phyloP scores from a whole-genome alignment of 1,140 invertebrate species.

The Bursaphelenchus mucronatus region DNA sequence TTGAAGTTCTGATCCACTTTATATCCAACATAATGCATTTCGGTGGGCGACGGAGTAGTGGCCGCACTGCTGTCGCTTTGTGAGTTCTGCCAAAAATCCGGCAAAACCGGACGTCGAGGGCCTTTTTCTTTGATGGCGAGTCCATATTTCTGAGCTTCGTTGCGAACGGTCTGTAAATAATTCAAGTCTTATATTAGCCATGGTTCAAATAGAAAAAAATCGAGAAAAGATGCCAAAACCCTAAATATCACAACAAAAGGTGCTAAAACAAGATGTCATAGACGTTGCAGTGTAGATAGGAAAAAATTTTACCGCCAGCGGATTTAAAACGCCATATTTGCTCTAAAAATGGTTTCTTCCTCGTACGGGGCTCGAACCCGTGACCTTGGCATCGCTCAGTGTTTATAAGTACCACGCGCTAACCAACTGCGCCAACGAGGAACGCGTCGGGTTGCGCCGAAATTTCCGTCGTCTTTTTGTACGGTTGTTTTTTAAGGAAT shows the following conservation, averaged over 20 bases:
- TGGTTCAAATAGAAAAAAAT: background rate
- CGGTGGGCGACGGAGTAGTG: too few relatives aligned
- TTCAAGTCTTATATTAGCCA: background rate
- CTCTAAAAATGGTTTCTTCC: too few relatives aligned
- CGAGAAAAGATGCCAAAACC: background rate
- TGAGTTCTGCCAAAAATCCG: slow-evolving; percentile 29
- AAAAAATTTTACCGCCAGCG: background rate
- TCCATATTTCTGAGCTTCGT: slow-evolving; percentile 48
- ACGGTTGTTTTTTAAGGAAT: background rate
- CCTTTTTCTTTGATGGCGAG: slow-evolving; percentile 40
- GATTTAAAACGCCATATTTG: too few relatives aligned
- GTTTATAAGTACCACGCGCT: too few relatives aligned
- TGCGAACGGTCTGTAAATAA: slow-evolving; percentile 43
- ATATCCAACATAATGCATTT: too few relatives aligned
- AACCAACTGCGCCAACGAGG: too few relatives aligned
- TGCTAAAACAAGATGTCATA: background rate
- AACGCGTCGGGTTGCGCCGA: too few relatives aligned
- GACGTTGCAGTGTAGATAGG: background rate
- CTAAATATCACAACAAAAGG: background rate
- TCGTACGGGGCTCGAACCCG: too few relatives aligned
- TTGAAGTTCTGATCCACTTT: too few relatives aligned
- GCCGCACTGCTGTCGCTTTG: background rate
- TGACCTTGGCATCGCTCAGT: too few relatives aligned
- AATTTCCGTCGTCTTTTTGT: background rate
- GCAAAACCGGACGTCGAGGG: slow-evolving; percentile 41